These are phyloP conservation scores for Equus przewalskii DNA, from an alignment of 2,113 vertebrate genomes.

Conservation along the genomic window DNA sequence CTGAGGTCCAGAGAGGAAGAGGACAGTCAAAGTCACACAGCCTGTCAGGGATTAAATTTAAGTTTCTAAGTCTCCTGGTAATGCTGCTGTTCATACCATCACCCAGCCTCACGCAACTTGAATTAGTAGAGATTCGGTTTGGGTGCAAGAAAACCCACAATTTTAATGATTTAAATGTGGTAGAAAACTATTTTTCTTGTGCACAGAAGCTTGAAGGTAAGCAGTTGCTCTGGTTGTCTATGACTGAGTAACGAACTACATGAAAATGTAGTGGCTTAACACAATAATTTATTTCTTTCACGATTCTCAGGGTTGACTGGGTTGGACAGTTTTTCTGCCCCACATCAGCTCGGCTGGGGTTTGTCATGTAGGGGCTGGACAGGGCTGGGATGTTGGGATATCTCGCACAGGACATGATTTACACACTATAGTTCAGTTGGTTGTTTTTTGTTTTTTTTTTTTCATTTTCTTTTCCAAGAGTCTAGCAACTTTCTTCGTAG, in stretches of 20 bases:
- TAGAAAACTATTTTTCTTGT: not conserved
- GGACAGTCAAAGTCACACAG: not conserved
- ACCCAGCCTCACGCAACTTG: not conserved
- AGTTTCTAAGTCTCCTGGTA: not conserved
- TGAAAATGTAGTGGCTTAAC: not conserved
- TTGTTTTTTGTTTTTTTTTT: not conserved
- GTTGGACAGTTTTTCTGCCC: not conserved
- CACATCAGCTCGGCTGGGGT: too few species aligned
- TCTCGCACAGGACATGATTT: not conserved
- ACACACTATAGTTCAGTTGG: not conserved
- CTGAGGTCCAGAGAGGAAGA: not conserved
- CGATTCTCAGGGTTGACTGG: not conserved
- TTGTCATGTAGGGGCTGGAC: not conserved
- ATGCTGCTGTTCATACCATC: not conserved
- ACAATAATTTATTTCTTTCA: not conserved
- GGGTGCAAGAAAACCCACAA: not conserved
- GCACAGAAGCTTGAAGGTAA: not conserved
- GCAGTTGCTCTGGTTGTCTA: not conserved
- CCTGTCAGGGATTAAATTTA: not conserved
- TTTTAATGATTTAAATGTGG: not conserved
- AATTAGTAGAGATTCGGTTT: not conserved
- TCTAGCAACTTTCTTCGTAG: not conserved
- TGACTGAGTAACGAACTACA: not conserved
- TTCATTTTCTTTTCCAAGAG: not conserved
- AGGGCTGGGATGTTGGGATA: too few species aligned